Conservation (phyloP, 2,888 invertebrate species). For the Andricus curvator region DNA sequence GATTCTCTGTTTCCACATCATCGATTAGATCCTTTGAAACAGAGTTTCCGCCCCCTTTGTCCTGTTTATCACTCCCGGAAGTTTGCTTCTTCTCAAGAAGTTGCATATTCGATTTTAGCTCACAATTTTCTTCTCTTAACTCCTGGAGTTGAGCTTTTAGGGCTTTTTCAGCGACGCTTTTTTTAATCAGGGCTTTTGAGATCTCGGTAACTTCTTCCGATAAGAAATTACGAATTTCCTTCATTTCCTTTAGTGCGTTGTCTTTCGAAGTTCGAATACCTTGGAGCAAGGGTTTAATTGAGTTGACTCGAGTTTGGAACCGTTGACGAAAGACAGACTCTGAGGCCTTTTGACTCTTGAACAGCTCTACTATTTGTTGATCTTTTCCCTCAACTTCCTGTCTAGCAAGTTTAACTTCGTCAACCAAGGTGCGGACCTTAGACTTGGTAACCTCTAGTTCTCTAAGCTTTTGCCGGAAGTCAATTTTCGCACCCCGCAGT, state of each 20-base stretch:
- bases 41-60: slow-evolving; percentile 20
- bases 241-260: slow-evolving; percentile 19
- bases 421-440: not conserved
- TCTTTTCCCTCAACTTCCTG: slow-evolving; percentile 13
- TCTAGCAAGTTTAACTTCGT: slow-evolving; percentile 17
- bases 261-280: not conserved
- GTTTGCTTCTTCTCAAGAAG: slow-evolving; percentile 16
- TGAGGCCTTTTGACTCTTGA: not conserved
- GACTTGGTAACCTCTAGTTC: slow-evolving; percentile 1
- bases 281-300: slow-evolving; percentile 15
- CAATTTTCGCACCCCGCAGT: slow-evolving; percentile 17
- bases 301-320: slow-evolving; percentile 18
- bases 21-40: slow-evolving; percentile 4
- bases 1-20: slow-evolving; percentile 9
- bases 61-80: slow-evolving; percentile 24
- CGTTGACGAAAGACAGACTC: not conserved
- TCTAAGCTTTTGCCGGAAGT: slow-evolving; percentile 13
- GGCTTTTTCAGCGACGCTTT: not conserved
- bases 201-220: not conserved
- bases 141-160: slow-evolving; percentile 11
- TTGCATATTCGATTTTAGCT: slow-evolving; percentile 28
- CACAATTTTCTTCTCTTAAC: slow-evolving; percentile 17
- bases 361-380: slow-evolving; percentile 2
- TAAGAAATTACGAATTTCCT: slow-evolving; percentile 18
- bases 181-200: not conserved